Conservation (phyloP, 2,888 invertebrate species). For the Zygogramma bicolorata region DNA sequence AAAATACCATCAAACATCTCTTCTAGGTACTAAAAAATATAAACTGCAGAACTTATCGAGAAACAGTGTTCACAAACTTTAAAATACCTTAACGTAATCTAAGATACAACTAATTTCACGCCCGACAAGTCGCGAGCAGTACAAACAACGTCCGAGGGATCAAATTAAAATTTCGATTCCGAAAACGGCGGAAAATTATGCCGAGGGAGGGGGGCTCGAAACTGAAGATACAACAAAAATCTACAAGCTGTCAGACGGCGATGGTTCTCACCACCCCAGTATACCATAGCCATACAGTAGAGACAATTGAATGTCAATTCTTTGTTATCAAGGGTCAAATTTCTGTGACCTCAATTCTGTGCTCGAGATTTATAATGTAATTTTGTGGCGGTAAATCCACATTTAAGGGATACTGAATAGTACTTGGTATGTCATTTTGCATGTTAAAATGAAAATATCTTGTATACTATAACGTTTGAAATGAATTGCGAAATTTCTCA, state of each 20-base stretch:
- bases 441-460: too few species aligned
- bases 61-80: constrained; percentile 43
- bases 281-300: too few species aligned
- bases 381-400: too few species aligned
- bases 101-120: constrained; percentile 36
- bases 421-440: too few species aligned
- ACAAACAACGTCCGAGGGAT: constrained; percentile 29
- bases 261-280: constrained; percentile 41
- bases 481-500: too few species aligned
- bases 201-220: constrained; percentile 20
- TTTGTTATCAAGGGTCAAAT: too few species aligned
- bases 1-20: constrained; percentile 62
- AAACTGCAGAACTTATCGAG: constrained; percentile 47
- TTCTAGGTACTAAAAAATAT: constrained; percentile 55
- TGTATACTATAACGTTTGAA: too few species aligned
- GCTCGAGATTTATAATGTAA: too few species aligned
- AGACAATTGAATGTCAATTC: too few species aligned
- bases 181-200: constrained; percentile 22
- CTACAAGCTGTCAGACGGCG: constrained; percentile 50
- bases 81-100: constrained; percentile 41
- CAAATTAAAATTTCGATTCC: constrained; percentile 32
- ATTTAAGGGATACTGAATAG: too few species aligned
- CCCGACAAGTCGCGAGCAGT: constrained; percentile 4
- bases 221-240: constrained; percentile 41
- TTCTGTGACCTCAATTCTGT: too few species aligned